These are phyloP conservation scores for Pachymerium ferrugineum DNA, from an alignment of 2,888 invertebrate species.

Conservation along the genomic window DNA sequence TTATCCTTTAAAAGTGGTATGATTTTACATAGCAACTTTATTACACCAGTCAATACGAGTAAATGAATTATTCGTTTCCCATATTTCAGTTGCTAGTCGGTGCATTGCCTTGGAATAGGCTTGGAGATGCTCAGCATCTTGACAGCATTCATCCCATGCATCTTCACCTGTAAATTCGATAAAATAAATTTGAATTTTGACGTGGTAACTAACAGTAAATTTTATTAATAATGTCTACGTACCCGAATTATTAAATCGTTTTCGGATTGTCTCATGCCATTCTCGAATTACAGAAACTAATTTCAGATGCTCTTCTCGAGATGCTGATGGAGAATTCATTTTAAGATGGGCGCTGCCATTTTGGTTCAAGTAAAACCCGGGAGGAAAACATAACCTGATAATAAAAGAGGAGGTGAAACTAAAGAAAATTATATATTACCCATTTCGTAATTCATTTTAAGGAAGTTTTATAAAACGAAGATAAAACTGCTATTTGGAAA, in stretches of 20 bases:
- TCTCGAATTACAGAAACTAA: neutral
- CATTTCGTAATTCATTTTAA: too few species aligned
- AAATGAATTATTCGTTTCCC: neutral
- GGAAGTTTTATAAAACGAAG: too few species aligned
- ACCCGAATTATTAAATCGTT: neutral
- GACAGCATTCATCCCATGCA: neutral
- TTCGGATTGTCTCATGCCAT: slow-evolving; percentile 17
- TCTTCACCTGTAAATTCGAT: neutral
- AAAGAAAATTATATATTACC: too few species aligned
- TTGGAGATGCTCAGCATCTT: neutral
- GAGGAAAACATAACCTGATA: too few species aligned
- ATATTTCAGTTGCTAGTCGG: neutral
- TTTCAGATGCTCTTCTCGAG: neutral
- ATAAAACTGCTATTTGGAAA: too few species aligned
- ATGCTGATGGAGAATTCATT: too few species aligned
- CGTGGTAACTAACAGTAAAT: neutral
- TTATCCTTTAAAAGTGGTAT: neutral
- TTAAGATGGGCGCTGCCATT: too few species aligned
- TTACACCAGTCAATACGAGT: slow-evolving; percentile 27
- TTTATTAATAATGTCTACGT: neutral
- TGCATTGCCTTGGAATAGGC: slow-evolving; percentile 10
- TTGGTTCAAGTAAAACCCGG: too few species aligned
- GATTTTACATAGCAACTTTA: neutral
- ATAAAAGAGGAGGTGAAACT: too few species aligned
- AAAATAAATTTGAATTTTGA: neutral